These are phyloP conservation scores for Gallinago nigripennis DNA, from an alignment of 2,797 vertebrate species.

Conservation along the genomic window DNA sequence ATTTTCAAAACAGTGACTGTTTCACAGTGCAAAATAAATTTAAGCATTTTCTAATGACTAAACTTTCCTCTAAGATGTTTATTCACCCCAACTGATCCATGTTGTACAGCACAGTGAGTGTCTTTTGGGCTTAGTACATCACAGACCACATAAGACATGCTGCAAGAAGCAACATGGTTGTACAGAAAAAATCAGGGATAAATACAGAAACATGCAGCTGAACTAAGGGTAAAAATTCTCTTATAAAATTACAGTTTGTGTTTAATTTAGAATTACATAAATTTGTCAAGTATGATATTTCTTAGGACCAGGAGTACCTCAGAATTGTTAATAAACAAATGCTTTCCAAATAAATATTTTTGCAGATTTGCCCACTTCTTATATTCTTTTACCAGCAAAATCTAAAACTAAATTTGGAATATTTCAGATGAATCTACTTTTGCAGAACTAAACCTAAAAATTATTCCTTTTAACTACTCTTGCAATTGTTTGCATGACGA, in stretches of 20 bases:
- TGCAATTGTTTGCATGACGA: not conserved
- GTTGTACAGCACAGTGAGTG: not conserved
- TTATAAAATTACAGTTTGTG: not conserved
- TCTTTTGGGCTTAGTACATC: not conserved
- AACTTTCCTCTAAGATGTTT: not conserved
- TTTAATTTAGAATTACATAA: not conserved
- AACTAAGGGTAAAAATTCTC: not conserved
- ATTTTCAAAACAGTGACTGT: not conserved
- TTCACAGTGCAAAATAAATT: not conserved
- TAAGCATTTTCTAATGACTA: not conserved
- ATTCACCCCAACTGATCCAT: not conserved
- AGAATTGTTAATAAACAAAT: not conserved
- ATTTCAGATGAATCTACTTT: not conserved
- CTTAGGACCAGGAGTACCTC: not conserved
- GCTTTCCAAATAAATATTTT: not conserved
- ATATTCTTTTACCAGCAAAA: not conserved
- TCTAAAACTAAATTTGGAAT: not conserved
- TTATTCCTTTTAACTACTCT: not conserved
- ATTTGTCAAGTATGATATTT: not conserved
- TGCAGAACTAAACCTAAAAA: not conserved
- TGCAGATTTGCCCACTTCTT: not conserved
- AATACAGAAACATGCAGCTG: not conserved
- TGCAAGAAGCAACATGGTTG: not conserved
- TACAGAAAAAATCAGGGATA: not conserved
- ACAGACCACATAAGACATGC: not conserved